Base-by-base conservation (phyloP, 2,113 vertebrate genomes). In the Actinemys pallida region DNA sequence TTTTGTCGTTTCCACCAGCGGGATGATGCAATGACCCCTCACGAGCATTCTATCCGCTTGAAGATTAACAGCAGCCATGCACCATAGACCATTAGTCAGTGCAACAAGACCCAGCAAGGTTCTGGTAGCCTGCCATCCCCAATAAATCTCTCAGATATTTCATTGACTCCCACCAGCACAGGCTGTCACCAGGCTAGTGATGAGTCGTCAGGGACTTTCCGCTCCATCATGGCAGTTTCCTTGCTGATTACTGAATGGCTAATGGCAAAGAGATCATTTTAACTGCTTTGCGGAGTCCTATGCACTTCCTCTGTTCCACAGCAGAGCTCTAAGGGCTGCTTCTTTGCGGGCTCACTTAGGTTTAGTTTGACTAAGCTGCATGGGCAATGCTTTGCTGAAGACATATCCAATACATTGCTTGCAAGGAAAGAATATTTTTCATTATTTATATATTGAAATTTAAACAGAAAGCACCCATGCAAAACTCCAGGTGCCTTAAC, bases 21-120 rank as follows among this genome's bases (percentile, higher is more conserved):
- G 72, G 31, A 42, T 76, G 56, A 83, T 29, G 25, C 7, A 65
- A 17, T 1, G 47, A 53, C 5, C 10, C 39, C 45, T 45, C 42
- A 82, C 9, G 12, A 94, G 39, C n/a, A 25, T 9, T 31, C 1
- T 0, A 3, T 25, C 52, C 29, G 1, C 85, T 86, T 62, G 19
- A 90, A 52, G 79, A 76, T 85, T 6, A 89, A 53, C 17, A 53
- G 78, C 47, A 47, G 42, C 11, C 56, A 31, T 3, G 1, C 42
- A 59, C 27, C 56, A 90, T n/a, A 12, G n/a, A 91, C 83, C 79
- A 82, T 95, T 59, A 10, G 17, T 54, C 84, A 87, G 86, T 49
- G 31, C 20, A 57, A 80, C 39, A 89, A 94, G 31, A 1, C 11
- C 83, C 45, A 4, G 1, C 39, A 82, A 91, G 52, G 75, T 56